Evolutionary conservation across 2,797 vertebrate species (phyloP), one percentile per base, ranked within the genome.

Genomic region (Menidia menidia): DNA sequence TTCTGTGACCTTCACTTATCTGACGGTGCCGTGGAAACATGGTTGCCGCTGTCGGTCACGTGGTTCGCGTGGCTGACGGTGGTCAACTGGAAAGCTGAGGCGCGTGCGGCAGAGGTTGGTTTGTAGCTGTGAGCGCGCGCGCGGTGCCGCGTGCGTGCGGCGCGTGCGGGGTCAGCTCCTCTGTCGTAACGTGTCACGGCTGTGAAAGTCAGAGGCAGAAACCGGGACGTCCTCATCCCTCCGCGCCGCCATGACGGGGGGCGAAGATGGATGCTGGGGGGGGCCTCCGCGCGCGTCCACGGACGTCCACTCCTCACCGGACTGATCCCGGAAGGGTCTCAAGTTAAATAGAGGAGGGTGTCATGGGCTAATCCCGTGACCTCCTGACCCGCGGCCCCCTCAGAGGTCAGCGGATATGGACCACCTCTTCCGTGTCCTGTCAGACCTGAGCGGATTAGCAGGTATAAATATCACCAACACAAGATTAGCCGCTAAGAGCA

Each of bases 1-100:
- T 8, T 56, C 9, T 43, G 33, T 92, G 92, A 92, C 92, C 92
- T 93, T 92, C 85, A 87, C 5, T 4, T 15, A 16, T 35, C 16
- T 54, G 25, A 39, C 10, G 6, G 19, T 53, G 25, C 12, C 3
- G 44, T 54, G 64, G 10, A 57, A 81, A 86, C 80, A 83, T 86
- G 88, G 80, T 82, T 13, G 78, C 79, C 53, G 8, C 55, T 56
- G 75, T 42, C 5, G 4, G 52, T 91, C 91, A 92, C 92, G 88
- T 92, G 91, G 64, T 53, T 47, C 30, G 55, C n/a, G 55, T 47
- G 76, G 56, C 69, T 68, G 63, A 78, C 61, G 16, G 19, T 7
- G 54, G 6, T 52, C 9, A 15, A 42, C 75, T 19, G 51, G 72
- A 65, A 39, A 67, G 60, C 15, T 18, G 3, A 30, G 48, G 55